Conservation (phyloP, 2,113 vertebrate species). For the Phyllostomus hastatus region DNA sequence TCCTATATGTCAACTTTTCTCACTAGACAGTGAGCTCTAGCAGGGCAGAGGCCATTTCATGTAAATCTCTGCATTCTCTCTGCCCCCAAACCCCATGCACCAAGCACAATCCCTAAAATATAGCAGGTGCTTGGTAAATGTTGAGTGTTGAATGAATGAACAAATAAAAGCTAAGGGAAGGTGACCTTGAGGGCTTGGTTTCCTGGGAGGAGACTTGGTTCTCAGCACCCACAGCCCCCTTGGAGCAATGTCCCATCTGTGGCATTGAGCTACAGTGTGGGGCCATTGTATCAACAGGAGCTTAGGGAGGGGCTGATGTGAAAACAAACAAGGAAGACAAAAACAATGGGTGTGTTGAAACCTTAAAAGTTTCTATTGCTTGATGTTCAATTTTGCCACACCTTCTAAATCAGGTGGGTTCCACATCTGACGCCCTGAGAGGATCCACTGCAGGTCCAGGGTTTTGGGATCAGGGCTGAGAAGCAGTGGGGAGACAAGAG, state of each 20-base stretch:
- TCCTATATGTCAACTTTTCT: neutral
- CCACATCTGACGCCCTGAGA: neutral
- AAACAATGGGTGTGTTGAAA: conserved; percentile 71
- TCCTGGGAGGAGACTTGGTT: conserved; percentile 19
- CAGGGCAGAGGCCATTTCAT: neutral
- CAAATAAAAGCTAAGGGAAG: neutral
- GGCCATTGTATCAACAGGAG: conserved; percentile 28
- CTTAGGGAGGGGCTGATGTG: conserved; percentile 41
- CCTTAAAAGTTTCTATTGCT: conserved; percentile 48
- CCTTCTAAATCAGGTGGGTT: neutral
- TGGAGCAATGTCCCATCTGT: conserved; percentile 33
- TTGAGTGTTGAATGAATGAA: neutral
- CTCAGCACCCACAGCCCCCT: neutral
- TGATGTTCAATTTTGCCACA: neutral
- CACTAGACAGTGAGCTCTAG: neutral
- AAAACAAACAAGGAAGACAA: conserved; percentile 67
- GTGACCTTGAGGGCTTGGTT: neutral
- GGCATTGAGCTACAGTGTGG: conserved; percentile 16
- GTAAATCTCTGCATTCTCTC: neutral
- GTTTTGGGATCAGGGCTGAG: neutral
- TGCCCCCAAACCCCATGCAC: neutral
- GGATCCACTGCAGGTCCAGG: neutral
- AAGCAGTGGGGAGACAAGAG: neutral
- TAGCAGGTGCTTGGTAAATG: neutral
- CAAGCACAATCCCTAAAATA: neutral